These are phyloP conservation scores for Nymphicus hollandicus DNA, from an alignment of 2,113 vertebrate species.

Conservation along the genomic window DNA sequence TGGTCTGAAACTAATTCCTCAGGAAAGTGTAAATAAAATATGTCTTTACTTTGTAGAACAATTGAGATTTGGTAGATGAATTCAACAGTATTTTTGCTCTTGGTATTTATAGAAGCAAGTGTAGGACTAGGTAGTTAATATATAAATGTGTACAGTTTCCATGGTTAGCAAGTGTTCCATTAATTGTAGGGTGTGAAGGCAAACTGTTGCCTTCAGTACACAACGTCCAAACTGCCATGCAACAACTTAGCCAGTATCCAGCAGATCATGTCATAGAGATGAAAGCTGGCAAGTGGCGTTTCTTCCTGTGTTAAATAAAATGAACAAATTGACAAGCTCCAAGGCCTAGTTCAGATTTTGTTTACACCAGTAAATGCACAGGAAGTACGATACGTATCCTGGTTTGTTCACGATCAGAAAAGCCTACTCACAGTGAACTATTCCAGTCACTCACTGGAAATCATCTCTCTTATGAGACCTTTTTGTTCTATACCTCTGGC, in stretches of 20 bases:
- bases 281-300: neutral
- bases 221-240: neutral
- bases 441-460: neutral
- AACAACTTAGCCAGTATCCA: neutral
- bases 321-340: neutral
- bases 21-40: neutral
- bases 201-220: neutral
- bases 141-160: neutral
- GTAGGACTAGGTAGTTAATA: neutral
- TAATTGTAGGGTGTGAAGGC: neutral
- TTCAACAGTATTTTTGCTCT: neutral
- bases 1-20: neutral
- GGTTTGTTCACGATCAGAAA: neutral
- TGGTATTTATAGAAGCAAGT: neutral
- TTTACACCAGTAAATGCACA: neutral
- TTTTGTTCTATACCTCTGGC: neutral
- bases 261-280: neutral
- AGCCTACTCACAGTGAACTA: rapidly evolving
- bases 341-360: neutral
- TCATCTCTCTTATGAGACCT: neutral
- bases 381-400: neutral
- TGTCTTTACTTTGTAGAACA: neutral
- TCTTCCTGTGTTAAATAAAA: neutral
- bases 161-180: neutral
- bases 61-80: neutral